phyloP scores from a whole-genome alignment of 1,140 invertebrate genomes.

The Polyergus mexicanus region DNA sequence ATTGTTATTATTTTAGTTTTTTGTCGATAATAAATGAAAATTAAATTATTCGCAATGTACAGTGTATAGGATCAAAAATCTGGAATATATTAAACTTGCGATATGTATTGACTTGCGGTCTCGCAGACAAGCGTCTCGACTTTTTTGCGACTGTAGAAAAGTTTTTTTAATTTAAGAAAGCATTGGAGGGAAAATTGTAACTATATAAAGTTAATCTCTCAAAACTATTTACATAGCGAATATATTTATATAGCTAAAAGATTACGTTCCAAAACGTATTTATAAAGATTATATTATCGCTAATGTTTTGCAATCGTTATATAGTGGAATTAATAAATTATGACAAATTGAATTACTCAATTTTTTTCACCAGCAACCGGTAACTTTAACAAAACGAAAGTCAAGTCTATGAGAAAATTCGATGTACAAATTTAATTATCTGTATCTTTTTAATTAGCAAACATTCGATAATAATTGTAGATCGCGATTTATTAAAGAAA shows the following conservation, averaged over 20 bases:
- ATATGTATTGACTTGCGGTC: background rate
- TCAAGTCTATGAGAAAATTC: background rate
- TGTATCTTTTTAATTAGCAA: background rate
- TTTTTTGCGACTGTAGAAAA: background rate
- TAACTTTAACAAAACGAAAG: background rate
- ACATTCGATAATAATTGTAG: background rate
- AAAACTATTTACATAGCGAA: background rate
- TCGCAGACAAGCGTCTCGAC: background rate
- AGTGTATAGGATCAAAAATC: background rate
- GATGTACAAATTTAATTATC: background rate
- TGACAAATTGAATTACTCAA: background rate
- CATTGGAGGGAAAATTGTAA: background rate
- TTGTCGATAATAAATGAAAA: background rate
- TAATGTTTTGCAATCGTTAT: background rate
- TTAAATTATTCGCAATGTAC: background rate
- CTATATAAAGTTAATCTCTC: background rate
- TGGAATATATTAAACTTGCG: background rate
- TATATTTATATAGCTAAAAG: background rate
- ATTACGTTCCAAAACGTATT: background rate
- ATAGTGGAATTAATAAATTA: conserved; percentile 5
- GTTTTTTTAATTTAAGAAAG: conserved; percentile 3
- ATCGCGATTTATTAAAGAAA: conserved; percentile 48
- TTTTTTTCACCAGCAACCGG: too few species aligned
- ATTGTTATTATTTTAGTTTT: background rate
- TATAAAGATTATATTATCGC: background rate